Conservation (phyloP, 2,113 vertebrate genomes). For the Apodemus speciosus region DNA sequence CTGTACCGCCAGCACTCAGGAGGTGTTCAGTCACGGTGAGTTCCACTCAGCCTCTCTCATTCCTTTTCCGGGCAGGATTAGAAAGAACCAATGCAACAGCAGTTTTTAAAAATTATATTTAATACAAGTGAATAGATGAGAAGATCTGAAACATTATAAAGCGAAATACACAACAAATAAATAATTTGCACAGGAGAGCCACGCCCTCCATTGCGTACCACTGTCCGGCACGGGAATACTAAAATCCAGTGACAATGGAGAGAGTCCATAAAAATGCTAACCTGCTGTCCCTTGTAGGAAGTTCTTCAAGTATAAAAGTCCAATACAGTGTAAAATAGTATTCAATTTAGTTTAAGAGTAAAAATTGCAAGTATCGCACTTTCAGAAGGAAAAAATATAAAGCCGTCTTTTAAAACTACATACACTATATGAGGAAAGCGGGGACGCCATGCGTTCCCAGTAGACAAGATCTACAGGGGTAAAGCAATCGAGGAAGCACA, state of each 20-base stretch:
- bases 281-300: conserved; percentile 99
- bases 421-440: conserved; percentile 85
- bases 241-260: conserved; percentile 97
- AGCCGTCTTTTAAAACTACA: conserved; percentile 93
- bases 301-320: conserved; percentile 99
- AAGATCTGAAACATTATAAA: conserved; percentile 94
- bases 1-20: neutral
- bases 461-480: conserved; percentile 86
- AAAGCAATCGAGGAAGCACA: conserved; percentile 84
- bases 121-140: conserved; percentile 94
- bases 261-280: conserved; percentile 94
- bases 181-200: conserved; percentile 94
- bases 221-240: conserved; percentile 90
- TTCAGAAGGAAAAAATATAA: conserved; percentile 92
- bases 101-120: conserved; percentile 94
- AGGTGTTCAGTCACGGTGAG: no score
- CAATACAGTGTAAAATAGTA: conserved; percentile 99
- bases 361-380: conserved; percentile 96
- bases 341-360: conserved; percentile 95
- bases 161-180: conserved; percentile 91
- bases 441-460: conserved; percentile 73
- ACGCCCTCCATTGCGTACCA: conserved; percentile 94
- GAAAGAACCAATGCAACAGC: conserved; percentile 78
- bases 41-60: neutral
- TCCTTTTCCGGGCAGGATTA: conserved; percentile 62